These are phyloP conservation scores for Geotrupes spiniger DNA, from an alignment of 2,888 invertebrate species.

Conservation along the genomic window DNA sequence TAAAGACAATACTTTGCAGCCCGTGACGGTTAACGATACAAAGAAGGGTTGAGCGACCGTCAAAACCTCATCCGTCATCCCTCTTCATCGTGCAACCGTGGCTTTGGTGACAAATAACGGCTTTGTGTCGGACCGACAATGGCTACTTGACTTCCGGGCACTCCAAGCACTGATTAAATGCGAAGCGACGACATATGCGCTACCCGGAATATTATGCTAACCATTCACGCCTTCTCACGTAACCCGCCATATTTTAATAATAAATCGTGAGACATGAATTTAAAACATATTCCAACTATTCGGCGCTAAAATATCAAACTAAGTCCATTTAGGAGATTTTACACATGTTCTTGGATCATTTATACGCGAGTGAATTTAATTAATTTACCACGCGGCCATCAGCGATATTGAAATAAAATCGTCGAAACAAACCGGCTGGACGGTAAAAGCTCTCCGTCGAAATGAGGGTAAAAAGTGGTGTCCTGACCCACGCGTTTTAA, in stretches of 20 bases:
- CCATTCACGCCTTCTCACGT: background rate
- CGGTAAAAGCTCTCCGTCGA: background rate
- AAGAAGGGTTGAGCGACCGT: constrained; percentile 28
- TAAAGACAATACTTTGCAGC: constrained; percentile 16
- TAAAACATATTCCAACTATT: too few species aligned
- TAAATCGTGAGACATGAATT: too few species aligned
- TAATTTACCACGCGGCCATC: too few species aligned
- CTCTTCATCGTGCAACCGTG: constrained; percentile 43
- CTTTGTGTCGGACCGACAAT: constrained; percentile 44
- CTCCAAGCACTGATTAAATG: constrained; percentile 39
- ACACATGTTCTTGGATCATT: too few species aligned
- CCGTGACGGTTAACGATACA: constrained; percentile 14
- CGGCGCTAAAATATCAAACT: too few species aligned
- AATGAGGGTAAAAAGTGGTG: constrained; percentile 1
- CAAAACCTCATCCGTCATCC: constrained; percentile 42
- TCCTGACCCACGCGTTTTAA: constrained; percentile 36
- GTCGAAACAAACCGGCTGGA: too few species aligned
- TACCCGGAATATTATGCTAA: constrained; percentile 2
- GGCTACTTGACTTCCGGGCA: constrained; percentile 44
- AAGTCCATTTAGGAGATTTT: too few species aligned
- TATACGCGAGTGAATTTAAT: too few species aligned
- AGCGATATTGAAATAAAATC: too few species aligned
- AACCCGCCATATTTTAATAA: too few species aligned
- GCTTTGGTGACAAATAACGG: constrained; percentile 46
- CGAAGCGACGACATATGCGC: constrained; percentile 23